Conservation (phyloP, 2,888 invertebrate species). For the Drosophila rellima region DNA sequence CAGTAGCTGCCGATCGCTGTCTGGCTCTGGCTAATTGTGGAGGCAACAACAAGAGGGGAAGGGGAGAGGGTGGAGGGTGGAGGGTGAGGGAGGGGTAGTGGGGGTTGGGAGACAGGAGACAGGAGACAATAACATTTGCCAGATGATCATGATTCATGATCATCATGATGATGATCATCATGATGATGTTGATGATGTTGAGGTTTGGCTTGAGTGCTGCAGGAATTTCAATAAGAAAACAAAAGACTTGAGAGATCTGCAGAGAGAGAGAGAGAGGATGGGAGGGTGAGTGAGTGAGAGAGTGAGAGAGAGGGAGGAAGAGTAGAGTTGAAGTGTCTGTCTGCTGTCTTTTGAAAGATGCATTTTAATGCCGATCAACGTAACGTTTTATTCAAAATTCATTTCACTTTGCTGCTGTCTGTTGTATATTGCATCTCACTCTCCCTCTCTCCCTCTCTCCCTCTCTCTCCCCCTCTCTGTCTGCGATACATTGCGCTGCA, state of each 20-base stretch:
- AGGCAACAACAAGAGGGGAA: not conserved
- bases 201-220: conserved; percentile 46
- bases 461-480: not conserved
- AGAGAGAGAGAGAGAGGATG: not conserved
- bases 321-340: conserved; percentile 3
- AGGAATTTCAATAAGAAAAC: conserved; percentile 71
- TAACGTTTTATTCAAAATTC: conserved; percentile 53
- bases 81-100: no score
- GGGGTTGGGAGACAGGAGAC: no score
- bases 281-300: not conserved
- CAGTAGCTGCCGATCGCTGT: conserved; percentile 53
- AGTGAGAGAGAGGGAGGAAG: not conserved
- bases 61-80: not conserved
- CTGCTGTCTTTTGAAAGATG: conserved; percentile 32
- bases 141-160: conserved; percentile 27
- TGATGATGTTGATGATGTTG: conserved; percentile 48
- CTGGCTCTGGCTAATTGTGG: conserved; percentile 37
- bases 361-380: conserved; percentile 47
- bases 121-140: conserved; percentile 63
- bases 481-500: conserved; percentile 72
- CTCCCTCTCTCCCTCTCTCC: not conserved
- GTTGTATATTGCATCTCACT: conserved; percentile 1
- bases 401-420: not conserved
- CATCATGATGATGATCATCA: conserved; percentile 35
- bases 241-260: conserved; percentile 9